phyloP scores from a whole-genome alignment of 1,140 invertebrate genomes.

The Drosophila micromelanica region DNA sequence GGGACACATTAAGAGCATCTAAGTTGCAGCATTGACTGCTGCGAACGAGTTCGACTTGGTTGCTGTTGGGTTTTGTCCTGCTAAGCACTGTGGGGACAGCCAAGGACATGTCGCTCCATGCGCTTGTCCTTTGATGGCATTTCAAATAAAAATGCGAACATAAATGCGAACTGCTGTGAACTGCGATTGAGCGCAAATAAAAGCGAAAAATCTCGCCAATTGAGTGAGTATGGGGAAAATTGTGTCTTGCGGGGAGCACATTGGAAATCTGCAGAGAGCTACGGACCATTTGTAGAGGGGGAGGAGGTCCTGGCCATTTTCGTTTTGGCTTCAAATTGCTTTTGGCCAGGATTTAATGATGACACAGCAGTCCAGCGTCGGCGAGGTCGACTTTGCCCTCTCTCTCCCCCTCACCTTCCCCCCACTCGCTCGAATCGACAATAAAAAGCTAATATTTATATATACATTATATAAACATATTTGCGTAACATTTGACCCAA shows the following conservation, averaged over 20 bases:
- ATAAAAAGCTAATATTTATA: slow-evolving; percentile 42
- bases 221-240: slow-evolving; percentile 45
- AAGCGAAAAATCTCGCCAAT: slow-evolving; percentile 72
- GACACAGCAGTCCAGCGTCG: slow-evolving; percentile 40
- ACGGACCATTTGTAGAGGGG: neutral
- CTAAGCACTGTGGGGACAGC: neutral
- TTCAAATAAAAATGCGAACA: slow-evolving; percentile 74
- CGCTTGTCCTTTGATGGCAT: slow-evolving; percentile 59
- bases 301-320: slow-evolving; percentile 43
- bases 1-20: slow-evolving; percentile 3
- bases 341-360: slow-evolving; percentile 73
- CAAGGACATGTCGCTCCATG: slow-evolving; percentile 50
- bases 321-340: slow-evolving; percentile 63
- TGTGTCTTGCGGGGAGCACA: too few species aligned
- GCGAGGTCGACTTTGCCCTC: neutral
- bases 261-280: neutral
- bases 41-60: neutral
- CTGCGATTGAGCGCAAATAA: slow-evolving; percentile 71
- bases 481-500: slow-evolving; percentile 3
- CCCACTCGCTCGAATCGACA: neutral
- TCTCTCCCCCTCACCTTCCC: neutral
- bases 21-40: slow-evolving; percentile 3
- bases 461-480: slow-evolving; percentile 22
- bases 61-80: too few species aligned
- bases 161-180: slow-evolving; percentile 49